These are phyloP conservation scores for Manis pentadactyla DNA, from an alignment of 2,797 vertebrate species.

Conservation along the genomic window DNA sequence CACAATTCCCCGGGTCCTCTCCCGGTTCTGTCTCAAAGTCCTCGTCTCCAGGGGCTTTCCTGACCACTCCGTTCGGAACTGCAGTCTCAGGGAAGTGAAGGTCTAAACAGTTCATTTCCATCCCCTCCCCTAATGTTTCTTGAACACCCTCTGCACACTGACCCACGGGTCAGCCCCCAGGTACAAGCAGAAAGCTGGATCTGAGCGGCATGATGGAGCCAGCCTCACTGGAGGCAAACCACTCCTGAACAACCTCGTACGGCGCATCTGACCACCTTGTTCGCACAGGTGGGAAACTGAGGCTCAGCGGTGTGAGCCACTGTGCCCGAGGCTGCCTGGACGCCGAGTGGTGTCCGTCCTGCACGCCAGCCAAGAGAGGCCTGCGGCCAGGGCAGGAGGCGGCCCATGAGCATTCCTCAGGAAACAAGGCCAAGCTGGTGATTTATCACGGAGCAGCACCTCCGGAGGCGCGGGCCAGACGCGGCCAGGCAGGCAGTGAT, in stretches of 20 bases:
- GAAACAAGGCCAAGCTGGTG: not conserved
- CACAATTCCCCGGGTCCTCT: too few species aligned
- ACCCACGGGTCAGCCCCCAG: not conserved
- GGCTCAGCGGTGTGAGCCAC: not conserved
- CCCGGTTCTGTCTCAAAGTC: not conserved
- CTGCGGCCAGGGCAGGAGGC: not conserved
- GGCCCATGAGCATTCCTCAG: not conserved
- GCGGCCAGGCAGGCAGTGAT: not conserved
- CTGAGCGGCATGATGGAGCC: too few species aligned
- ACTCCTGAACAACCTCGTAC: not conserved
- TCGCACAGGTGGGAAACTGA: not conserved
- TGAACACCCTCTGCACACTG: too few species aligned
- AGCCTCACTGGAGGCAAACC: accelerated
- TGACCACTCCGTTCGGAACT: not conserved
- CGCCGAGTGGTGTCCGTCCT: not conserved
- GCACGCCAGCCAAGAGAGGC: accelerated
- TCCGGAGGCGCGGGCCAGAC: not conserved
- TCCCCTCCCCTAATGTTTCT: not conserved
- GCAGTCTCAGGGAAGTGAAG: not conserved
- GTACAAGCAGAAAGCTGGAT: not conserved
- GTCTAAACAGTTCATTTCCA: not conserved
- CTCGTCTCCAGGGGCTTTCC: not conserved
- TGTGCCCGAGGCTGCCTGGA: not conserved
- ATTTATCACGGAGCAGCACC: not conserved
- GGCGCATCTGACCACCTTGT: not conserved